Evolutionary conservation across 2,113 vertebrate species (phyloP).

Genomic region (Chloebia gouldiae): DNA sequence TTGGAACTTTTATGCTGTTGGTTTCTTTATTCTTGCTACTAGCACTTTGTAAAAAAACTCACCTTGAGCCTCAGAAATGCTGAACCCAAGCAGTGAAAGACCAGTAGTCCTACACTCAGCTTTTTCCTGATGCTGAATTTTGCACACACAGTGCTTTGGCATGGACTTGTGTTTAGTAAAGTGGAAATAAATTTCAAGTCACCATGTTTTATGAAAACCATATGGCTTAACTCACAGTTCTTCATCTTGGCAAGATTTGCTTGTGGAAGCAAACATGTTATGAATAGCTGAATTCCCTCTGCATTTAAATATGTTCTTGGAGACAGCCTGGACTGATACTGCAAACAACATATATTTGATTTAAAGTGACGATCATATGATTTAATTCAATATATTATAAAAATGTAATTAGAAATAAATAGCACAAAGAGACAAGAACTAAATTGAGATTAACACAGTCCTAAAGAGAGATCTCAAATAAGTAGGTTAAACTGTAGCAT

Average conservation of each 20-base stretch:
- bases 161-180: not conserved
- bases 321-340: not conserved
- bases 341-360: not conserved
- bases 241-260: conserved; percentile 26
- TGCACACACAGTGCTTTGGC: conserved; percentile 3
- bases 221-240: conserved; percentile 50
- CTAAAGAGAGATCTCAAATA: not conserved
- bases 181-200: conserved; percentile 27
- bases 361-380: not conserved
- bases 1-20: not conserved
- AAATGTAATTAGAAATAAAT: not conserved
- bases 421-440: not conserved
- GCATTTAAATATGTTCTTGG: not conserved
- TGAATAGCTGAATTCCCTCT: conserved; percentile 38
- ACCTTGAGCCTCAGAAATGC: not conserved
- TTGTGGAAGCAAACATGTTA: conserved; percentile 6
- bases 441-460: not conserved
- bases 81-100: not conserved
- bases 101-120: not conserved
- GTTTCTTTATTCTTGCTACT: not conserved
- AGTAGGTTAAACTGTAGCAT: not conserved
- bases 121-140: conserved; percentile 1
- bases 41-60: not conserved
- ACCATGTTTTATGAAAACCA: conserved; percentile 50
- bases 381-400: not conserved